Evolutionary conservation across 2,797 vertebrate species (phyloP), one percentile per base, ranked within the genome.

Genomic region (Epinephelus awoara): DNA sequence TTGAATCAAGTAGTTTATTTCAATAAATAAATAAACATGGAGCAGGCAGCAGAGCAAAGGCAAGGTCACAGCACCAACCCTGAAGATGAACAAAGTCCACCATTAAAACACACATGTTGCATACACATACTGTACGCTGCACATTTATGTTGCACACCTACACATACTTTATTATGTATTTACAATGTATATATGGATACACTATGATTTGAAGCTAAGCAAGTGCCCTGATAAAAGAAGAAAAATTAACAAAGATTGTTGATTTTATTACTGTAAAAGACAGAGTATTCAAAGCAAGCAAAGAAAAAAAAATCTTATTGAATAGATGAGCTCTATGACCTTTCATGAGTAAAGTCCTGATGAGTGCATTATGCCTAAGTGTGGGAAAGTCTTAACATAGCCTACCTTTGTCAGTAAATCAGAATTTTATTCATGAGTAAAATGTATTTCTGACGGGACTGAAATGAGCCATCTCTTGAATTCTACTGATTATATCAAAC

Each of bases 21-120:
- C 81, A 93, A 93, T 93, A 92, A 92, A 95, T 93, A 89, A 93
- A 93, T 91, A 94, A 94, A 93, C 90, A 94, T 93, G 83, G 73
- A 74, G 69, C 56, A 57, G 69, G 57, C 72, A 81, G 80, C 63
- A 27, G 29, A 80, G 85, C 84, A 87, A 87, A 64, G 62, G 72
- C 87, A 94, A 93, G 89, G 85, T 87, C 86, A 87, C 46, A 19
- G 27, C 69, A 63, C 58, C 65, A 83, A 29, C 61, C 72, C 64
- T 75, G 59, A 72, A 77, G 55, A 72, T 25, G 27, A 79, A 64
- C 52, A 12, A 69, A 44, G 27, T 57, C 51, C 54, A 47, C 23
- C n/a, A 67, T 56, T 52, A 62, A 74, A 72, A 19, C 61, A 69
- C 67, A 63, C 64, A 63, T 19, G 27, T 5, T 58, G 42, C 72